A percentile compares a stretch with the other conserved stretches of the same genome.
These are phyloP conservation scores for Athetis lepigone DNA, from an alignment of 2,888 invertebrate species.

Conservation along the genomic window DNA sequence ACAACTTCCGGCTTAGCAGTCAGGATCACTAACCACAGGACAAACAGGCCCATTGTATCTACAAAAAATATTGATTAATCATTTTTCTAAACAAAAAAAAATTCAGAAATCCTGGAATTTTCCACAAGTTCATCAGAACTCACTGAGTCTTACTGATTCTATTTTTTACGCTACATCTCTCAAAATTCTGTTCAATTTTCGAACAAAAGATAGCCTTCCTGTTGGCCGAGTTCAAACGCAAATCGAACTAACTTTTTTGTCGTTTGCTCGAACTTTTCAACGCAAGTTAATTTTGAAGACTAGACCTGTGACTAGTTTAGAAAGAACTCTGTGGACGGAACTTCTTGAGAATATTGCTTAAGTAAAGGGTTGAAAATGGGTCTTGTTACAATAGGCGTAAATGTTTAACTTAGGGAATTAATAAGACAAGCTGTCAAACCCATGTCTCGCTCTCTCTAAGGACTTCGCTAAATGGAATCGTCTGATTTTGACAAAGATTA, in stretches of 20 bases:
- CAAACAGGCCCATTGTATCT: too few species aligned
- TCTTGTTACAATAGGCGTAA: conserved; percentile 18
- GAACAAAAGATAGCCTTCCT: conserved; percentile 20
- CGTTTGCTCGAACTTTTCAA: conserved; percentile 26
- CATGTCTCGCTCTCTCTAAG: neutral
- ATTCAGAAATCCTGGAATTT: conserved; percentile 5
- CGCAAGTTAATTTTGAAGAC: conserved; percentile 38
- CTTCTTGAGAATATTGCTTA: neutral
- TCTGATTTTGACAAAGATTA: neutral
- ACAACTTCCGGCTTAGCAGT: too few species aligned
- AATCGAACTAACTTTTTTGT: conserved; percentile 17
- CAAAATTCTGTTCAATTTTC: neutral
- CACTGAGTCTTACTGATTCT: conserved; percentile 10
- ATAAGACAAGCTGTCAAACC: conserved; percentile 12
- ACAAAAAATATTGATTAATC: too few species aligned
- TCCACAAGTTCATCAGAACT: conserved; percentile 5
- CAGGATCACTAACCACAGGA: too few species aligned
- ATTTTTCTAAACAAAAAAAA: neutral
- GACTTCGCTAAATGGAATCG: neutral
- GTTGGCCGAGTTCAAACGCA: conserved; percentile 1
- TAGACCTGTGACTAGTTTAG: conserved; percentile 27
- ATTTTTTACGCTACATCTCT: conserved; percentile 26
- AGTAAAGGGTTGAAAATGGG: neutral
- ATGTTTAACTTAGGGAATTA: conserved; percentile 7
- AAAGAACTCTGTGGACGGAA: conserved; percentile 2